Percentiles rank a stretch among this genome's conserved stretches.
These are phyloP conservation scores for Ondatra zibethicus DNA, from an alignment of 2,113 vertebrate species.

Conservation along the genomic window DNA sequence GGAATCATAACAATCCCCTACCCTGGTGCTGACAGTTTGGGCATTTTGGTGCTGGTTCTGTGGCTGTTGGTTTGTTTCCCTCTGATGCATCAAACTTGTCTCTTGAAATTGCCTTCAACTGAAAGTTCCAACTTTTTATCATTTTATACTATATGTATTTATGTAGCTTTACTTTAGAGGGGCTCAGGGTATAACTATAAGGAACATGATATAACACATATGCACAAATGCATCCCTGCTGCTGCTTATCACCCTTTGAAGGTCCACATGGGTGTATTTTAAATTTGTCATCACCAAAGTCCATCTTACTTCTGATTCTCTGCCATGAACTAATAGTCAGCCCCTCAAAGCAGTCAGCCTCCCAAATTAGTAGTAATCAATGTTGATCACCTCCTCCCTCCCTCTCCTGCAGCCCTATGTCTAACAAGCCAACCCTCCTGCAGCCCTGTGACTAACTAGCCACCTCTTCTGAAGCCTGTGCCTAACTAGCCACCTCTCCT, in stretches of 20 bases:
- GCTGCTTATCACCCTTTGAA: not conserved
- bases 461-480: not conserved
- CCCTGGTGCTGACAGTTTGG: not conserved
- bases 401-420: not conserved
- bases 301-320: not conserved
- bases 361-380: not conserved
- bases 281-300: not conserved
- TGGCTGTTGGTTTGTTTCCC: not conserved
- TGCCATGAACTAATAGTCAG: not conserved
- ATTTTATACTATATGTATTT: not conserved
- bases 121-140: slow-evolving; percentile 17
- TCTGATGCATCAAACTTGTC: not conserved
- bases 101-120: not conserved
- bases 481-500: not conserved
- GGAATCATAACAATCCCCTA: not conserved
- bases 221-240: not conserved
- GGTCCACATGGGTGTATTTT: not conserved
- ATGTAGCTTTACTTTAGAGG: not conserved
- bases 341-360: not conserved
- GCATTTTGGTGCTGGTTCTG: too few species aligned
- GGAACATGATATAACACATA: not conserved
- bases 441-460: not conserved
- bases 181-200: not conserved
- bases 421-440: not conserved
- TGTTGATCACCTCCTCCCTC: not conserved